Base-by-base conservation (phyloP, 2,113 vertebrate species). In the Cynopterus brachyotis region DNA sequence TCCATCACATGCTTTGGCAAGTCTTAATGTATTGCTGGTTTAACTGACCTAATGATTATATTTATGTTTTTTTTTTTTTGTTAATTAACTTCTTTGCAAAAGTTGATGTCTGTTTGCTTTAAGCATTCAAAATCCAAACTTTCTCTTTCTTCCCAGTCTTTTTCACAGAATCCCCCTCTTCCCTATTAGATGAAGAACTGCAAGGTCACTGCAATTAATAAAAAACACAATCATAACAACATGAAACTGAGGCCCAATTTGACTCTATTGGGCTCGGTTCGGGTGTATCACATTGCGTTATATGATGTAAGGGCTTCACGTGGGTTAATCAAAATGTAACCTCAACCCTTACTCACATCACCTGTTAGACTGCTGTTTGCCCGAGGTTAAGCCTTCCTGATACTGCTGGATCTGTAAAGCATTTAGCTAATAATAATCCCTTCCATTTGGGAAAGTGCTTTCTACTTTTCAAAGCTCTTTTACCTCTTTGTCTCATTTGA, bases 311-410 rank as follows among this genome's bases (percentile, higher is more conserved):
- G 97, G 97, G 96, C 96, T 98, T 95, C 81, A 75, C 57, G 45
- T 93, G 86, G 94, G 95, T 98, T 98, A 98, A 98, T 99, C 98
- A 98, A 97, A 98, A 97, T 96, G 96, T 98, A 98, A 97, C 96
- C 96, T 89, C 97, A 98, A 95, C 95, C 95, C 96, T 98, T 98
- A 98, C 97, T 97, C 97, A 97, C 98, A 98, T 66, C 98, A 98
- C 98, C 98, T 98, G 98, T 96, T 97, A 94, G 96, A 97, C 96
- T 97, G 98, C 97, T 97, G 92, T 97, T 96, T 97, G 98, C 96
- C 95, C 5, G 62, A 91, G 94, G 94, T 91, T 88, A 32, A 66
- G 60, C 70, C 87, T 96, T 94, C 85, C 95, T 96, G 96, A 69
- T 47, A 24, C 28, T 87, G 67, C 67, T 84, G 50, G 17, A 42